Conservation (phyloP, 37 sponge, comb jelly and placozoan genomes). For the Crambe crambe region DNA sequence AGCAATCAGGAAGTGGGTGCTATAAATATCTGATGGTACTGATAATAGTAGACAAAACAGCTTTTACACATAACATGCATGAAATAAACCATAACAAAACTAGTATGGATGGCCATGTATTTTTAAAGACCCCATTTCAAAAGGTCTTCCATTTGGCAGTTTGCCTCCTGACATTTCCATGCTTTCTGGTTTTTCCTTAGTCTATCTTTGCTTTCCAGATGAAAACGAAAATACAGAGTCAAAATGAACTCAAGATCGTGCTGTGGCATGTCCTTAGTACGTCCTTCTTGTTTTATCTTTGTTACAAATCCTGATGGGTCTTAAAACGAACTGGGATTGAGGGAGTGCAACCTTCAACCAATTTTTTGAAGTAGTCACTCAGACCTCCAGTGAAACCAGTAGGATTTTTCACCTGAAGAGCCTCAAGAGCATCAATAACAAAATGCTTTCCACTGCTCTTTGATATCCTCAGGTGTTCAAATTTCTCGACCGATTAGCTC, state of each 20-base stretch:
- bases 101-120: too few relatives aligned
- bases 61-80: background rate
- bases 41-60: too few relatives aligned
- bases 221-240: slow-evolving; percentile 1
- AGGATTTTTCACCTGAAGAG: background rate
- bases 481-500: background rate
- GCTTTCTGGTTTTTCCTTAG: too few relatives aligned
- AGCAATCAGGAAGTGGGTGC: too few relatives aligned
- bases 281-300: background rate
- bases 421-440: background rate
- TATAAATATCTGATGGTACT: background rate
- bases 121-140: too few relatives aligned
- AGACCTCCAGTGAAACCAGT: slow-evolving; percentile 1
- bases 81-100: too few relatives aligned
- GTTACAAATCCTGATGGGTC: background rate
- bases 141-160: too few relatives aligned
- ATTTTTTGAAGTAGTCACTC: background rate
- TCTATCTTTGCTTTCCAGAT: background rate
- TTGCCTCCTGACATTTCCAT: background rate
- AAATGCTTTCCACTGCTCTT: background rate
- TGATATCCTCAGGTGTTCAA: background rate
- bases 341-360: background rate
- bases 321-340: slow-evolving; percentile 1
- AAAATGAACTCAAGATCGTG: slow-evolving; percentile 23
- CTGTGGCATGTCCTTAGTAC: too few relatives aligned